These are phyloP conservation scores for Alethe castanea DNA, from an alignment of 2,113 vertebrate species.

Conservation along the genomic window DNA sequence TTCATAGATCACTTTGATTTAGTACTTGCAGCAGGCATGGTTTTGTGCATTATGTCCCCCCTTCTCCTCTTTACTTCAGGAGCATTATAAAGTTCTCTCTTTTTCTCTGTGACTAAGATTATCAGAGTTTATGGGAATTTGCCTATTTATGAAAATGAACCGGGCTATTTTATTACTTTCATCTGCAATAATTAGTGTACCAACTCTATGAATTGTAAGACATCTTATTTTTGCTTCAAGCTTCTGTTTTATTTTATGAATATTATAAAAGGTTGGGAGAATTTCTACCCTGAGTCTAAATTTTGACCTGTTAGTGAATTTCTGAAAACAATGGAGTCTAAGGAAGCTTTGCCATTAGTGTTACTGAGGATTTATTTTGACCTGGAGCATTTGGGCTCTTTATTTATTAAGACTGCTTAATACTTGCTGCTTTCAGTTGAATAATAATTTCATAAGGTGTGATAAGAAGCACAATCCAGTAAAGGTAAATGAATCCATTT, in stretches of 20 bases:
- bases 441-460: background rate
- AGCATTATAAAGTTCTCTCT: background rate
- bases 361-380: background rate
- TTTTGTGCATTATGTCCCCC: background rate
- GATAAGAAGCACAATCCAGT: background rate
- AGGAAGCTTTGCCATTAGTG: background rate
- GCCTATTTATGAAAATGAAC: background rate
- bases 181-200: background rate
- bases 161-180: background rate
- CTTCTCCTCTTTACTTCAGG: background rate
- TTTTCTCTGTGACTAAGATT: background rate
- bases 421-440: background rate
- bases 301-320: background rate
- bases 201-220: background rate
- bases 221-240: background rate
- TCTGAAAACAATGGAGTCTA: background rate
- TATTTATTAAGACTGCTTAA: slow-evolving; percentile 8
- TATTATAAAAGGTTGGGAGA: background rate
- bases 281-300: background rate
- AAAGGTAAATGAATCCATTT: background rate
- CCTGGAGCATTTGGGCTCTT: background rate
- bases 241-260: background rate
- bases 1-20: slow-evolving; percentile 3
- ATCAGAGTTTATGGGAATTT: background rate
- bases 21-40: background rate